Evolutionary conservation across 1,140 invertebrate genomes (phyloP), one percentile per base, ranked within the genome.

Genomic region (Neomicropteryx cornuta): DNA sequence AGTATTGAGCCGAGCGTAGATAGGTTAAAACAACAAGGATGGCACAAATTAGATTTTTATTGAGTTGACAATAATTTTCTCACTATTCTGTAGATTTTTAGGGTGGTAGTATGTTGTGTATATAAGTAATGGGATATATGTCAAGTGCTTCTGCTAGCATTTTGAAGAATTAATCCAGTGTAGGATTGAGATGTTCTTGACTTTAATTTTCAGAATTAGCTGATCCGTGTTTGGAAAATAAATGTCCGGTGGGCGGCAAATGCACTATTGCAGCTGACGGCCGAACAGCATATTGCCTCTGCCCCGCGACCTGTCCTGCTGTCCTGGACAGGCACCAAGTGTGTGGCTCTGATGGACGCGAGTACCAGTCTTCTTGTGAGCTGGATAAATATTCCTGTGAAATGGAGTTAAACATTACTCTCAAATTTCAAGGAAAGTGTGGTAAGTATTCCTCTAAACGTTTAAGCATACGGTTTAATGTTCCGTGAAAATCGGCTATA

Each of bases 341-440:
- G 19, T 89, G 85, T 53, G 85, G 82, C 24, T 73, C 71, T 27
- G 78, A 85, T 51, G 79, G 75, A 16, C 60, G 70, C 43, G 80
- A 84, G 59, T 85, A 89, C 56, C 69, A 72, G 8, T 84, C 82
- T 46, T 65, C 77, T 31, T 95, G 90, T 64, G 83, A 91, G 51
- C 66, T 94, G 34, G 76, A 79, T 45, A 73, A 75, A 46, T 71
- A 75, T 10, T 79, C 87, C 0, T 94, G 89, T 59, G 68, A 72
- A 18, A 68, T 73, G 23, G 75, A 79, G 45, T 67, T 72, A 38
- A 85, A 87, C 51, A 81, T 93, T 44, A 79, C 76, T 4, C 72
- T 91, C 47, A 86, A 83, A 56, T 92, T 84, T 61, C 74, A 76
- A 39, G 90, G 90, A 28, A 87, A 85, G 72, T 94, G 90, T 64